A percentile compares a stretch with the other conserved stretches of the same genome.
phyloP scores from a whole-genome alignment of 2,888 invertebrate species.

The Campoplex nolae region DNA sequence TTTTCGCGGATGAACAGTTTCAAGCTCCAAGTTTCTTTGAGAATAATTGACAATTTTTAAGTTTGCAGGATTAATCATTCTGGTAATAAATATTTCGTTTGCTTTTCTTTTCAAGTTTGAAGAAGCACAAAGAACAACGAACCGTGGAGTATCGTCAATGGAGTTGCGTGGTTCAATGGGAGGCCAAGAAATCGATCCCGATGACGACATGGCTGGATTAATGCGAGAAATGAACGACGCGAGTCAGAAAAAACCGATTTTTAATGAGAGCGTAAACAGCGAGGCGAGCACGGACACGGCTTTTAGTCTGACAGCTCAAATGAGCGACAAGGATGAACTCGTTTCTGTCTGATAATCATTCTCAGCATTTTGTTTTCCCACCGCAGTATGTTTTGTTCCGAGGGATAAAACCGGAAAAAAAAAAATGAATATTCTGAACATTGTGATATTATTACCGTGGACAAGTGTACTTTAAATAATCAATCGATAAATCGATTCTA shows the following conservation, averaged over 20 bases:
- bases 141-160: slow-evolving; percentile 31
- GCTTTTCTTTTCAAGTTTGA: slow-evolving; percentile 75
- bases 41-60: too few species aligned
- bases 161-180: slow-evolving; percentile 76
- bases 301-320: slow-evolving; percentile 82
- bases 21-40: too few species aligned
- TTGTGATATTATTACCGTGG: slow-evolving; percentile 52
- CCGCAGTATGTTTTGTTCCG: too few species aligned
- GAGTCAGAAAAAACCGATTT: slow-evolving; percentile 77
- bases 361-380: not conserved
- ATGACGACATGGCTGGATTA: slow-evolving; percentile 83
- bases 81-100: not conserved
- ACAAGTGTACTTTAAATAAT: slow-evolving; percentile 48
- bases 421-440: not conserved
- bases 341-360: slow-evolving; percentile 70
- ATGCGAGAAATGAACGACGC: slow-evolving; percentile 83
- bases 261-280: slow-evolving; percentile 82
- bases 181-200: slow-evolving; percentile 82
- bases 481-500: slow-evolving; percentile 1
- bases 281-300: slow-evolving; percentile 84
- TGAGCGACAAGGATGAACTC: slow-evolving; percentile 82
- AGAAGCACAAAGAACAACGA: slow-evolving; percentile 70
- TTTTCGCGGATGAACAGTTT: not conserved
- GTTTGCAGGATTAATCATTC: too few species aligned
- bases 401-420: not conserved